These are phyloP conservation scores for Caenorhabditis sp. DNA, from an alignment of 2,888 invertebrate species.

Conservation along the genomic window DNA sequence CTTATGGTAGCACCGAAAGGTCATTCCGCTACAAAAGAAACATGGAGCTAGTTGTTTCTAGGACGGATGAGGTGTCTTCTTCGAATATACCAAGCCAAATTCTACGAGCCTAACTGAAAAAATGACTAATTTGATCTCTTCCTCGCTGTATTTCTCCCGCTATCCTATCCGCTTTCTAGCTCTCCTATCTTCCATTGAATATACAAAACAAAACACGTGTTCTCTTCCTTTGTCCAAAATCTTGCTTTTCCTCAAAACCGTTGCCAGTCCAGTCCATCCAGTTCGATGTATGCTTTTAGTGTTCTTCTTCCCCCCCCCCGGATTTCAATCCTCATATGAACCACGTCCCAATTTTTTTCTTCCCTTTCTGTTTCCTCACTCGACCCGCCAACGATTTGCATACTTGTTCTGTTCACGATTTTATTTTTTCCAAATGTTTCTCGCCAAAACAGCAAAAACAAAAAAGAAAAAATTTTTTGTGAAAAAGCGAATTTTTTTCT, in stretches of 20 bases:
- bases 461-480: conserved; percentile 13
- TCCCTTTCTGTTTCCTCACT: not conserved
- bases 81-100: conserved; percentile 23
- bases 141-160: not conserved
- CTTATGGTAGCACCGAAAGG: conserved; percentile 67
- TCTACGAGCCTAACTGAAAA: conserved; percentile 23
- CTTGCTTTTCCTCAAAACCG: not conserved
- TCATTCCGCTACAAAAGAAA: conserved; percentile 53
- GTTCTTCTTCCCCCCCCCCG: conserved; percentile 9
- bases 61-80: conserved; percentile 53
- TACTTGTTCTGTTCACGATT: conserved; percentile 28
- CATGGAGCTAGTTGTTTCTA: conserved; percentile 47
- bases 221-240: not conserved
- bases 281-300: too few species aligned
- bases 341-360: not conserved
- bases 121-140: not conserved
- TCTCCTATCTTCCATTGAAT: conserved; percentile 33
- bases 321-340: too few species aligned
- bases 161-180: conserved; percentile 34
- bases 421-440: too few species aligned
- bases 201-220: conserved; percentile 49
- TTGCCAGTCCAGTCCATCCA: conserved; percentile 2
- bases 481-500: too few species aligned
- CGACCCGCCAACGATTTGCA: conserved; percentile 47
- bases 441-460: not conserved